Percentiles rank a stretch among this genome's conserved stretches.
Evolutionary conservation across 2,113 vertebrate species (phyloP).

Genomic region (Arothron firmamentum): DNA sequence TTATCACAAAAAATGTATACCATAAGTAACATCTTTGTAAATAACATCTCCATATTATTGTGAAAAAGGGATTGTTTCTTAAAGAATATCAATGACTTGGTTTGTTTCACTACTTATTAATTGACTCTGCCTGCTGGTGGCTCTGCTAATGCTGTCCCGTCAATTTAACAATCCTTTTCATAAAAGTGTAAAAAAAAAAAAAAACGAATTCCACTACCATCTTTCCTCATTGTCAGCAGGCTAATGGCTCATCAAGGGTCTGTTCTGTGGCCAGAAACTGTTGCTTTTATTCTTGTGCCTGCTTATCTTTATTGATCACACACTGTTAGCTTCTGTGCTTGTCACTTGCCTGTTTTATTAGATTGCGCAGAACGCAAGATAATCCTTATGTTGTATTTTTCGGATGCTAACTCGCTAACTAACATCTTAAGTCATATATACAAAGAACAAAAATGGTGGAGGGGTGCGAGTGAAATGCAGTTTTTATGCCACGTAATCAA

Average conservation of each 20-base stretch:
- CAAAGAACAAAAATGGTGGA: no score
- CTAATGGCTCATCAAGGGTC: slow-evolving; percentile 69
- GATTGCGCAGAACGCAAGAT: slow-evolving; percentile 6
- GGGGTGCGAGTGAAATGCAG: no score
- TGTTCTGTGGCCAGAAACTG: slow-evolving; percentile 58
- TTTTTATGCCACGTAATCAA: no score
- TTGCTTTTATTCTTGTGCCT: slow-evolving; percentile 46
- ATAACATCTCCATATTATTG: no score
- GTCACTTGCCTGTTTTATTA: no score
- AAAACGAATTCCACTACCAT: slow-evolving; percentile 41
- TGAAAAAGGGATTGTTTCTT: no score
- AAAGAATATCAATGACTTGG: no score
- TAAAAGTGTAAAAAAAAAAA: slow-evolving; percentile 67
- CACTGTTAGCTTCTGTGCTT: slow-evolving; percentile 27
- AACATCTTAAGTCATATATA: no score
- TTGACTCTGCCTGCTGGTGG: slow-evolving; percentile 21
- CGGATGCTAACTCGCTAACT: no score
- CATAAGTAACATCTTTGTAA: no score
- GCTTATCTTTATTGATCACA: slow-evolving; percentile 28
- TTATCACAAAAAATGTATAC: no score
- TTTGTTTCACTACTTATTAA: no score
- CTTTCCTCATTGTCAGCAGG: slow-evolving; percentile 61
- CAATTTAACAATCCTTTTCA: slow-evolving; percentile 64
- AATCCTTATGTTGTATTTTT: slow-evolving; percentile 11
- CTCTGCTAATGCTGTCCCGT: slow-evolving; percentile 60